phyloP scores from a whole-genome alignment of 2,888 invertebrate species.

The Ennomos fuscantarius region DNA sequence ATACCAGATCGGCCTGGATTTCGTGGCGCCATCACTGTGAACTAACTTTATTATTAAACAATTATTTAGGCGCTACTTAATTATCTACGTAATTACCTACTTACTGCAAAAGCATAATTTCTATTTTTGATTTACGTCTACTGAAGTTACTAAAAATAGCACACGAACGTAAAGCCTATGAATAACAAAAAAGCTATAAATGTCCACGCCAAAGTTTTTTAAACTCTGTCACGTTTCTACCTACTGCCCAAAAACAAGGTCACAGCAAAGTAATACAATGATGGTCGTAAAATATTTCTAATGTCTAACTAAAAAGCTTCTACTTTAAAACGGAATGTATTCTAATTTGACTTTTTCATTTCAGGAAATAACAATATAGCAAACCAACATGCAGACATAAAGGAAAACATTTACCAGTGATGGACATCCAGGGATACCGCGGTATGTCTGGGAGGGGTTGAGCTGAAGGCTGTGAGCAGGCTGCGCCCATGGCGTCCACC shows the following conservation, averaged over 20 bases:
- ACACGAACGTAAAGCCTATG: constrained; percentile 7
- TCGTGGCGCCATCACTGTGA: neutral
- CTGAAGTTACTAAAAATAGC: constrained; percentile 10
- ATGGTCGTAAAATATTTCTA: neutral
- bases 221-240: constrained; percentile 22
- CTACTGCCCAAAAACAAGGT: constrained; percentile 19
- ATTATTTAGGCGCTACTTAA: neutral
- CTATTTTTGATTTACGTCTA: neutral
- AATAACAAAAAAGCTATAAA: constrained; percentile 19
- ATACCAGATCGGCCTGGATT: constrained; percentile 7
- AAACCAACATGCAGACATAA: constrained; percentile 65
- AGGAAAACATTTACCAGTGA: constrained; percentile 92
- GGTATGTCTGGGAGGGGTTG: constrained; percentile 97
- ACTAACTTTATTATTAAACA: constrained; percentile 1
- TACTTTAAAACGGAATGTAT: constrained; percentile 11
- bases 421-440: constrained; percentile 98
- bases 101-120: neutral
- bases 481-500: constrained; percentile 93
- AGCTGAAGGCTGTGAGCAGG: constrained; percentile 92
- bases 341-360: constrained; percentile 36
- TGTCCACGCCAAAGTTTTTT: constrained; percentile 12
- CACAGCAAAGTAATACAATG: constrained; percentile 33
- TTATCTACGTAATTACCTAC: neutral
- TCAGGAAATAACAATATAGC: constrained; percentile 41
- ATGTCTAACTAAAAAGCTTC: constrained; percentile 2